Evolutionary conservation across 92 coral and sea anemone species (phyloP), one percentile per base, ranked within the genome.

Genomic region (Blastomussa wellsi): DNA sequence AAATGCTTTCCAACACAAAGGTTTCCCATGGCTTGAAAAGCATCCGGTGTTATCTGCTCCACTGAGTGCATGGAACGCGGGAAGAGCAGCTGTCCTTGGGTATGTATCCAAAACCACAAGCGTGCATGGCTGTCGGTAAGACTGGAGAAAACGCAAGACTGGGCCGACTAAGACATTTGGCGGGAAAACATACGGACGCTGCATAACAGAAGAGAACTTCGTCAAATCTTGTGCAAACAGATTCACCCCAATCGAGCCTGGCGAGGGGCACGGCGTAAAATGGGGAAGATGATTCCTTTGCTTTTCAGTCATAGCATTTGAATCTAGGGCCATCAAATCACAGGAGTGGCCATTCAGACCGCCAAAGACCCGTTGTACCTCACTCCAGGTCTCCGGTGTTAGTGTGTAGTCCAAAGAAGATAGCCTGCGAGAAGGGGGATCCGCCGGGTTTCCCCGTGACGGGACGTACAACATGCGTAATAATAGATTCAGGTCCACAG

Each of bases 41-140:
- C 88, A 33, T 51, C 94, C 94, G 69, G 90, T 89, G 70, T 66
- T 75, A 55, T 74, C 82, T n/a, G 90, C 90, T 51, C 92, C 95
- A 75, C 82, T 89, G 53, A 86, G 32, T 16, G 90, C 83, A 42
- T 91, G 94, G 72, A 91, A 88, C 12, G 88, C 88, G 1, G 92
- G 94, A 36, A 85, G 88, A 35, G 95, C 90, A 11, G 90, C 93
- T 59, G 78, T 71, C 55, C 82, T 88, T n/a, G n/a, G n/a, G n/a
- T n/a, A n/a, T n/a, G n/a, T n/a, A n/a, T n/a, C n/a, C n/a, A n/a
- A n/a, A n/a, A n/a, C n/a, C n/a, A n/a, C n/a, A n/a, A n/a, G n/a
- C n/a, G n/a, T n/a, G n/a, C n/a, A n/a, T n/a, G n/a, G n/a, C n/a
- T n/a, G n/a, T n/a, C n/a, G n/a, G n/a, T n/a, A n/a, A n/a, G n/a